These are phyloP conservation scores for Rhogogaster chlorosoma DNA, from an alignment of 2,888 invertebrate species.

Conservation along the genomic window DNA sequence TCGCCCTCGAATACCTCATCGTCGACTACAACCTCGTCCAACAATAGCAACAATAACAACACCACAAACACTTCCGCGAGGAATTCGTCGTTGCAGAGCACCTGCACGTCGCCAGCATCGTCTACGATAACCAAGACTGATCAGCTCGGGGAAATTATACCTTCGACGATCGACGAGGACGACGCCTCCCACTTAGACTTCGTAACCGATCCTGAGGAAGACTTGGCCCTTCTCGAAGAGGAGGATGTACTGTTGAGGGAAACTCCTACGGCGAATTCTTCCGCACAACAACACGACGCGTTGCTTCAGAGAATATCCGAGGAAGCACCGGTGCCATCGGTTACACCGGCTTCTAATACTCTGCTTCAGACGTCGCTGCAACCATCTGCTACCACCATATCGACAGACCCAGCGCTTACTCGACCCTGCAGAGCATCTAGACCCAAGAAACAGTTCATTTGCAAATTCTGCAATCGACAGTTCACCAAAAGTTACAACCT, in stretches of 20 bases:
- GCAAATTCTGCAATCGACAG: conserved; percentile 98
- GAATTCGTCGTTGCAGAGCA: conserved; percentile 35
- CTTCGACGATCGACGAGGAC: conserved; percentile 63
- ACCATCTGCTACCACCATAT: conserved; percentile 50
- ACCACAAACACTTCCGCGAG: conserved; percentile 28
- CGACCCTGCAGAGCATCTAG: conserved; percentile 72
- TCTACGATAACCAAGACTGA: conserved; percentile 55
- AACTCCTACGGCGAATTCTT: conserved; percentile 51
- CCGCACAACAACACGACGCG: conserved; percentile 65
- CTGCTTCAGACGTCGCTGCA: conserved; percentile 58
- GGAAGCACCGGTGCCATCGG: conserved; percentile 58
- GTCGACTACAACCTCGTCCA: conserved; percentile 79
- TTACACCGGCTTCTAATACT: conserved; percentile 58
- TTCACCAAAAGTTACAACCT: conserved; percentile 99
- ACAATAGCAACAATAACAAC: conserved; percentile 36
- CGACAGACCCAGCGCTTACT: conserved; percentile 59
- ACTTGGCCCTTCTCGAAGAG: conserved; percentile 86
- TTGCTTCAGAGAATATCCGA: conserved; percentile 69
- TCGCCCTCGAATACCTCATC: conserved; percentile 78
- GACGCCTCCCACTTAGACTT: conserved; percentile 69
- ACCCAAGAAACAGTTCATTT: conserved; percentile 97
- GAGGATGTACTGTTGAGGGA: conserved; percentile 81
- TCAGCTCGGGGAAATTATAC: conserved; percentile 56
- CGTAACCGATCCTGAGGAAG: conserved; percentile 81
- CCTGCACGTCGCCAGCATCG: conserved; percentile 40